Conservation (phyloP, 2,888 invertebrate genomes). For the Drosophila kuntzei region DNA sequence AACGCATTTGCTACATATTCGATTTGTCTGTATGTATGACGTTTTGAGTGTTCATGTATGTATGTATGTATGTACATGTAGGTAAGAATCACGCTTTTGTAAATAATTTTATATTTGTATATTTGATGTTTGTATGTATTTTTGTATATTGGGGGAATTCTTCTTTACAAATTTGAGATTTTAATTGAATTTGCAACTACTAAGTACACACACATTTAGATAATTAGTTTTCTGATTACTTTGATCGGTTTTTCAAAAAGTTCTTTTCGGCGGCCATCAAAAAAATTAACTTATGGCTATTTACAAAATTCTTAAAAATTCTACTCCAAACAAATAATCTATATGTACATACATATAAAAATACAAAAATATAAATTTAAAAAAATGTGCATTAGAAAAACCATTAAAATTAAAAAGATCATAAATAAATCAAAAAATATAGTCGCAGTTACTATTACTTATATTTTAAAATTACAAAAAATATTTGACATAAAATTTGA, state of each 20-base stretch:
- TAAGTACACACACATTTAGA: slow-evolving; percentile 68
- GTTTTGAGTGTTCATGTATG: neutral
- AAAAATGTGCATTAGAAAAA: slow-evolving; percentile 24
- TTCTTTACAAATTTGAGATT: slow-evolving; percentile 47
- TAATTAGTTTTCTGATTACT: slow-evolving; percentile 29
- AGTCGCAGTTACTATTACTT: slow-evolving; percentile 4
- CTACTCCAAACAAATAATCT: slow-evolving; percentile 30
- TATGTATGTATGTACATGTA: slow-evolving; percentile 16
- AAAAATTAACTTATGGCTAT: slow-evolving; percentile 65
- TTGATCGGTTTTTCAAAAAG: slow-evolving; percentile 34
- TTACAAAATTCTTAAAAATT: slow-evolving; percentile 59
- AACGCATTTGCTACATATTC: slow-evolving; percentile 17
- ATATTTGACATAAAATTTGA: slow-evolving; percentile 11
- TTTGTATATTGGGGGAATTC: slow-evolving; percentile 20
- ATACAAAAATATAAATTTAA: slow-evolving; percentile 43
- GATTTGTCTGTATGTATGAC: no score
- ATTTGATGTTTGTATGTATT: slow-evolving; percentile 32
- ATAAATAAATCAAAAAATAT: slow-evolving; percentile 3
- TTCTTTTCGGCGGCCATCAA: slow-evolving; percentile 47
- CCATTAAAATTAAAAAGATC: neutral
- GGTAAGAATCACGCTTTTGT: slow-evolving; percentile 63
- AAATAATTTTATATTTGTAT: slow-evolving; percentile 49
- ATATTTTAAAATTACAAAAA: slow-evolving; percentile 6
- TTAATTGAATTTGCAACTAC: slow-evolving; percentile 65
- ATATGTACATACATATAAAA: slow-evolving; percentile 36